Evolutionary conservation across 2,888 invertebrate genomes (phyloP).

Genomic region (Drosophila neutralis): DNA sequence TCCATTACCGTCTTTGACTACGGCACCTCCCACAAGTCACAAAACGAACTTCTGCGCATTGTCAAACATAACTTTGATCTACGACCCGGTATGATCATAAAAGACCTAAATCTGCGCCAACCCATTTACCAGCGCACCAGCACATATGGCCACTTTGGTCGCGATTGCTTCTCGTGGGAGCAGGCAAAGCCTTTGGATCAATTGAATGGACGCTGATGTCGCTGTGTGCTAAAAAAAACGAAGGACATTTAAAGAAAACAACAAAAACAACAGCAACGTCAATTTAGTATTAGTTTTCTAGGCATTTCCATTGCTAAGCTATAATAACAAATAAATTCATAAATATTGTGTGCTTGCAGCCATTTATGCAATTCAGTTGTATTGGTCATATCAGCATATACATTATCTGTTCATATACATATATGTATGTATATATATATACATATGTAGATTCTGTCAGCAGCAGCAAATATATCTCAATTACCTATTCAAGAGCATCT

Average conservation of each 20-base stretch:
- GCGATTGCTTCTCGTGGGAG: constrained; percentile 98
- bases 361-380: constrained; percentile 37
- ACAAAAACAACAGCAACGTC: constrained; percentile 48
- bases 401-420: too few species aligned
- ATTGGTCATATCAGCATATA: constrained; percentile 17
- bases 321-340: constrained; percentile 34
- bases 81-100: constrained; percentile 98
- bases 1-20: constrained; percentile 99
- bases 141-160: constrained; percentile 99
- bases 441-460: constrained; percentile 4
- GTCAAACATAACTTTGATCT: constrained; percentile 98
- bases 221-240: constrained; percentile 83
- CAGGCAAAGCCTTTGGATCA: constrained; percentile 89
- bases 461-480: constrained; percentile 10
- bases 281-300: too few species aligned
- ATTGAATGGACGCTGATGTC: constrained; percentile 83
- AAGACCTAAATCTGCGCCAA: constrained; percentile 95
- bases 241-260: constrained; percentile 44
- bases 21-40: constrained; percentile 96
- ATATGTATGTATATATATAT: too few species aligned
- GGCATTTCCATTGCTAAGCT: constrained; percentile 8
- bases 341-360: constrained; percentile 31
- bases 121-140: constrained; percentile 99
- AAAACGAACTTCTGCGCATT: constrained; percentile 93
- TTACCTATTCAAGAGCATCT: constrained; percentile 14